phyloP scores from a whole-genome alignment of 1,140 invertebrate species.

The Tribolium castaneum region DNA sequence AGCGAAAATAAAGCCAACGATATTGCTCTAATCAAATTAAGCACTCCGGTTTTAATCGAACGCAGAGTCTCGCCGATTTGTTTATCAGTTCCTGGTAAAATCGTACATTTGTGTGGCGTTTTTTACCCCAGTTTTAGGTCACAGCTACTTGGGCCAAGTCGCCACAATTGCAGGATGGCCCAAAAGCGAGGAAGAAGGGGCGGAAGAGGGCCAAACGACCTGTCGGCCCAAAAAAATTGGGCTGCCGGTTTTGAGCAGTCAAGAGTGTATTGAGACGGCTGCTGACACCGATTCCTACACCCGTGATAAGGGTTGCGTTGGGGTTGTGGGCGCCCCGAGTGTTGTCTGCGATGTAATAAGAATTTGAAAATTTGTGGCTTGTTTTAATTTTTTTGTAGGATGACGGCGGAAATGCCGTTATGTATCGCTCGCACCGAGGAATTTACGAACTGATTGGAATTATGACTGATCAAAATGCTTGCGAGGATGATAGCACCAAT shows the following conservation, averaged over 20 bases:
- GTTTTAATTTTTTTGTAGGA: conserved; percentile 58
- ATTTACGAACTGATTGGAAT: conserved; percentile 67
- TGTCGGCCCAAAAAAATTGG: conserved; percentile 67
- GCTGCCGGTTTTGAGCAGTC: conserved; percentile 65
- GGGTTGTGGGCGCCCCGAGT: conserved; percentile 64
- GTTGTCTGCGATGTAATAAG: conserved; percentile 66
- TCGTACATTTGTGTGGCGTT: neutral
- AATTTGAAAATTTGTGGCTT: neutral
- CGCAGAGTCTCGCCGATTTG: conserved; percentile 70
- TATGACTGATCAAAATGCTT: conserved; percentile 65
- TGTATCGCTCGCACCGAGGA: conserved; percentile 64
- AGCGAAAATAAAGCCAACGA: conserved; percentile 67
- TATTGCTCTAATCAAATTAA: conserved; percentile 70
- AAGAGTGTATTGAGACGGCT: conserved; percentile 63
- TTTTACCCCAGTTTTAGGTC: conserved; percentile 52
- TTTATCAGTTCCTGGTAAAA: conserved; percentile 67
- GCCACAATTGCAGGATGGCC: conserved; percentile 71
- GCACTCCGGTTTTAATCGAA: conserved; percentile 66
- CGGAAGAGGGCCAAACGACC: conserved; percentile 42
- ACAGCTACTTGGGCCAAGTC: conserved; percentile 68
- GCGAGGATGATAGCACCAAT: conserved; percentile 56
- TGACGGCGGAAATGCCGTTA: conserved; percentile 65
- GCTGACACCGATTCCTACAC: conserved; percentile 60
- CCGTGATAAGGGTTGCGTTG: conserved; percentile 67
- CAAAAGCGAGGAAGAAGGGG: conserved; percentile 47